Conservation (phyloP, 2,888 invertebrate species). For the Harpagoxenus sublaevis region DNA sequence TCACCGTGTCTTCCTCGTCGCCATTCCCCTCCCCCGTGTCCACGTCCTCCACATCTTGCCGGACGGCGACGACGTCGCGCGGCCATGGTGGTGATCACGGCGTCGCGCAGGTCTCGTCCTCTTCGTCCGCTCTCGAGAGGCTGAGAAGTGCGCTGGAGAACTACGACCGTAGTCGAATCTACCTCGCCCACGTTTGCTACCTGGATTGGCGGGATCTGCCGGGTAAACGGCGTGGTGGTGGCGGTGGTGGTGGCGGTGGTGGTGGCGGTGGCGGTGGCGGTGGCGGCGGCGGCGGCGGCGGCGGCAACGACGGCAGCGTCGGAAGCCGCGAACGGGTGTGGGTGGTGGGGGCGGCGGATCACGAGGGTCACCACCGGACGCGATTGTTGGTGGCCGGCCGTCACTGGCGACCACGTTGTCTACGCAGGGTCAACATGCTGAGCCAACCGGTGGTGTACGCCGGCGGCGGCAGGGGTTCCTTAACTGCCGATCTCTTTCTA, state of each 20-base stretch:
- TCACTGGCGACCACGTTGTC: slow-evolving; percentile 86
- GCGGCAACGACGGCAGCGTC: slow-evolving; percentile 86
- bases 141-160: slow-evolving; percentile 79
- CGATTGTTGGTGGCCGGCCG: slow-evolving; percentile 86
- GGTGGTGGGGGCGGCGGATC: slow-evolving; percentile 86
- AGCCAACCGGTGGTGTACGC: slow-evolving; percentile 87
- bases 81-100: slow-evolving; percentile 3
- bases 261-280: slow-evolving; percentile 81
- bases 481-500: slow-evolving; percentile 86
- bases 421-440: slow-evolving; percentile 86
- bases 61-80: slow-evolving; percentile 58
- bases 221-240: slow-evolving; percentile 73
- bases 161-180: slow-evolving; percentile 85
- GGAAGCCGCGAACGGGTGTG: slow-evolving; percentile 78
- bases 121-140: slow-evolving; percentile 71
- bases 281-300: slow-evolving; percentile 80
- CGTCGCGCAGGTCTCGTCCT: slow-evolving; percentile 38
- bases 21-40: slow-evolving; percentile 71
- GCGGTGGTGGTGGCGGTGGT: slow-evolving; percentile 73
- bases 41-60: slow-evolving; percentile 59
- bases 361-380: slow-evolving; percentile 86
- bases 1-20: slow-evolving; percentile 66
- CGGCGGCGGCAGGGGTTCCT: slow-evolving; percentile 85
- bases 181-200: slow-evolving; percentile 85
- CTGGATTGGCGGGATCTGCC: slow-evolving; percentile 86